Base-by-base conservation (phyloP, 2,888 invertebrate genomes). In the Eumacrocentrus americanus region DNA sequence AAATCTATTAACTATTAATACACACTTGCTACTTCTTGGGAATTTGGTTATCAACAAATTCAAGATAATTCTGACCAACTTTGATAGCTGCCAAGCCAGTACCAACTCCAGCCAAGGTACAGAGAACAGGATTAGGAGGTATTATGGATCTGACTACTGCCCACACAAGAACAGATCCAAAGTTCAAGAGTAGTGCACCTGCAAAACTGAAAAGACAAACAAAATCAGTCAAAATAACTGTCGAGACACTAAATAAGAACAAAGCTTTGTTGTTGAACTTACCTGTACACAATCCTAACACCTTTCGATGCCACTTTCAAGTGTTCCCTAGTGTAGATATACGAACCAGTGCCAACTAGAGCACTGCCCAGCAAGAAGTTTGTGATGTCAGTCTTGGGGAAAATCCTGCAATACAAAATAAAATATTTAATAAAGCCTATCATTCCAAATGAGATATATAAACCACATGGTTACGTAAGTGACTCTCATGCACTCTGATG, bases 141-240 rank as follows among this genome's bases (percentile, higher is more conserved):
- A 95, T 83, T 35, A 91, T 83, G 68, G 91, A 91, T 75, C 94
- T 88, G 38, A 92, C 82, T 35, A 95, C 89, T 6, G 95, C 95
- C 92, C 95, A 95, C 64, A 91, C 82, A 59, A 96, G 85, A 47
- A 95, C 91, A 0, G 95, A 94, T 11, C 96, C 95, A 75, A 96
- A 88, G 66, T 93, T 93, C 84, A 95, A 91, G 18, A 95, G 84
- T 7, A 91, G 84, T 44, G 93, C 89, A 53, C 92, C 91, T 61
- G 90, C 83, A 40, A 81, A 79, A 80, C 86, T 86, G 72, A 59
- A 80, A 81, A 65, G 61, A 63, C 71, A 40, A 66, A 54, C 56
- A 53, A 40, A 23, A 58, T 58, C 7, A 61, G 40, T 40, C 60
- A 22, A 51, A 29, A 7, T 20, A 34, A 47, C 9, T 11, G 35